phyloP scores from a whole-genome alignment of 2,113 vertebrate species.

The Fulica atra region DNA sequence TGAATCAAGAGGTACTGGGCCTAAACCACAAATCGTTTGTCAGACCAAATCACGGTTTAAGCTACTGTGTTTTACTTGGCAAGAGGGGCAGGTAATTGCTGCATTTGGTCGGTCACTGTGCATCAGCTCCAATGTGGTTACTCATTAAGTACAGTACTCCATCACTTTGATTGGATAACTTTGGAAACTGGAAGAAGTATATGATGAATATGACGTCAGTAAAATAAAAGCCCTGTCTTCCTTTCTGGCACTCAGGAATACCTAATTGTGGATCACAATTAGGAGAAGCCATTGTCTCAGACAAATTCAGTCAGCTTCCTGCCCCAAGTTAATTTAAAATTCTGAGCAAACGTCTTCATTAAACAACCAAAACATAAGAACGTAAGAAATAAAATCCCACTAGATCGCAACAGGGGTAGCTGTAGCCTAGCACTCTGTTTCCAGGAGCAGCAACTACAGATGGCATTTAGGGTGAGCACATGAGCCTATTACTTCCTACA shows the following conservation, averaged over 20 bases:
- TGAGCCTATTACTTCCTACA: neutral
- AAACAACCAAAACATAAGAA: constrained; percentile 74
- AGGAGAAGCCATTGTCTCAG: constrained; percentile 73
- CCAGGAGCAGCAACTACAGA: neutral
- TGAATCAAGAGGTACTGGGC: neutral
- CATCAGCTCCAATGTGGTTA: neutral
- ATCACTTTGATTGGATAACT: neutral
- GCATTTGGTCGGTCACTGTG: neutral
- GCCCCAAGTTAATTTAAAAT: constrained; percentile 54
- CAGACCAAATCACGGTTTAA: neutral
- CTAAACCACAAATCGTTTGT: constrained; percentile 38
- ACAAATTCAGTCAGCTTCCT: constrained; percentile 75
- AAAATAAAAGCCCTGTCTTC: neutral
- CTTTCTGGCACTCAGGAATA: neutral
- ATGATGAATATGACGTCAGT: neutral
- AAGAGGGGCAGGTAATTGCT: neutral
- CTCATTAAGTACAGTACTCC: neutral
- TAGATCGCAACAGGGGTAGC: neutral
- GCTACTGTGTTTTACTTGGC: constrained; percentile 20
- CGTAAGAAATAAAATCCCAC: neutral
- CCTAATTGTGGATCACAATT: constrained; percentile 5
- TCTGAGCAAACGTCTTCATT: constrained; percentile 52
- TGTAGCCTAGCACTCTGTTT: neutral
- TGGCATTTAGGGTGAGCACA: neutral
- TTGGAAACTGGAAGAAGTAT: neutral